These are phyloP conservation scores for Oceanites oceanicus DNA, from an alignment of 2,113 vertebrate species.

Conservation along the genomic window DNA sequence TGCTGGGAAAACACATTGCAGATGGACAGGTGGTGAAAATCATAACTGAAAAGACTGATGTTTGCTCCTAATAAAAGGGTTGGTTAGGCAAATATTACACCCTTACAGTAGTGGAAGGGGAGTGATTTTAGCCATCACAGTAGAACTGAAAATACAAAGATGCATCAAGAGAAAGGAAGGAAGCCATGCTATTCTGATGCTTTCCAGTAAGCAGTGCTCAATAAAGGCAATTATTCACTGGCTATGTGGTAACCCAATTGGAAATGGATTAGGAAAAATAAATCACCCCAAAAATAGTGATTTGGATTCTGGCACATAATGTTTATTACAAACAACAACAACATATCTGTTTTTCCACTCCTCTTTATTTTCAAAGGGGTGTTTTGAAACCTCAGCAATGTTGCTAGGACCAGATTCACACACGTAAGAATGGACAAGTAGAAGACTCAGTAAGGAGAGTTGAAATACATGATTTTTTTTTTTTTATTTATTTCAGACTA, in stretches of 20 bases:
- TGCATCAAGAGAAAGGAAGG: neutral
- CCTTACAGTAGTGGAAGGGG: neutral
- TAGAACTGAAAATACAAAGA: neutral
- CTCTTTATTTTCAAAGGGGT: neutral
- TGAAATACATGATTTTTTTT: neutral
- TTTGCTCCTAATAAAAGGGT: neutral
- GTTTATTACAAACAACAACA: neutral
- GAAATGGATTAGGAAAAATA: neutral
- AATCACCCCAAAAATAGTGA: neutral
- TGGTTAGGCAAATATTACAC: neutral
- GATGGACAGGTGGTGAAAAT: neutral
- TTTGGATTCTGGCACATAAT: neutral
- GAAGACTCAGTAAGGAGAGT: neutral
- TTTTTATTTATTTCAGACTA: neutral
- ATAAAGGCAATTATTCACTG: neutral
- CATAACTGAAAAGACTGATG: neutral
- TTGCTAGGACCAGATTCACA: neutral
- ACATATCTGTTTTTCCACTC: rapidly evolving
- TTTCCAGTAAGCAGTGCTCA: neutral
- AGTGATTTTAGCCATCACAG: neutral
- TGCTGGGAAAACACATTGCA: neutral
- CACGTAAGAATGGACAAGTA: no score
- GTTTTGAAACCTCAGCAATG: neutral
- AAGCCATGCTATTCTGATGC: neutral
- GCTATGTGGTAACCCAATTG: rapidly evolving